These are phyloP conservation scores for Lytechinus pictus DNA, from an alignment of 35 echinoderm and acorn worm genomes.

Conservation along the genomic window DNA sequence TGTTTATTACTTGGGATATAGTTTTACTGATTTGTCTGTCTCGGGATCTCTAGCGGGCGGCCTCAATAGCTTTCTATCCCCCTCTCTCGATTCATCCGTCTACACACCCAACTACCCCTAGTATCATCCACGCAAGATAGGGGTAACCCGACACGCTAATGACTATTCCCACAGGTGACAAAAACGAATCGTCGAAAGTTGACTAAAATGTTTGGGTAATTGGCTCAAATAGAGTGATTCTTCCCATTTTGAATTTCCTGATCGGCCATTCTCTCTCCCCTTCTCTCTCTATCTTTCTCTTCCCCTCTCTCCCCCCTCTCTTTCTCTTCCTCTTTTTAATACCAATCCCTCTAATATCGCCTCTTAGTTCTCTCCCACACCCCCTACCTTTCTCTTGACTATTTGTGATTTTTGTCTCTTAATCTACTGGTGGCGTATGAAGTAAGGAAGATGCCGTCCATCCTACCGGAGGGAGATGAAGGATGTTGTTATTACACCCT, in stretches of 20 bases:
- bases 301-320: neutral
- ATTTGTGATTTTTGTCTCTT: neutral
- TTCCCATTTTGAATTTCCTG: neutral
- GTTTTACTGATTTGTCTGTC: constrained; percentile 12
- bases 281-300: neutral
- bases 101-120: neutral
- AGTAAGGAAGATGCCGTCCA: constrained; percentile 6
- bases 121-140: neutral
- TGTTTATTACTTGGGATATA: constrained; percentile 46
- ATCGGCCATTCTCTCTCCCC: neutral
- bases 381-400: neutral
- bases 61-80: neutral
- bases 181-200: constrained; percentile 42
- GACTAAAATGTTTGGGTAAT: constrained; percentile 58
- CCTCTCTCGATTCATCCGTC: neutral
- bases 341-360: neutral
- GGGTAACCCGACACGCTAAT: constrained; percentile 36
- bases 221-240: constrained; percentile 51
- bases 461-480: neutral
- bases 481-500: constrained; percentile 47
- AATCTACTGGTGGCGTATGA: constrained; percentile 49
- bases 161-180: constrained; percentile 32
- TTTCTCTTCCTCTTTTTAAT: neutral
- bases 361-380: neutral
- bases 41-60: neutral